These are phyloP conservation scores for Ooceraea biroi DNA, from an alignment of 1,140 invertebrate species.

Conservation along the genomic window DNA sequence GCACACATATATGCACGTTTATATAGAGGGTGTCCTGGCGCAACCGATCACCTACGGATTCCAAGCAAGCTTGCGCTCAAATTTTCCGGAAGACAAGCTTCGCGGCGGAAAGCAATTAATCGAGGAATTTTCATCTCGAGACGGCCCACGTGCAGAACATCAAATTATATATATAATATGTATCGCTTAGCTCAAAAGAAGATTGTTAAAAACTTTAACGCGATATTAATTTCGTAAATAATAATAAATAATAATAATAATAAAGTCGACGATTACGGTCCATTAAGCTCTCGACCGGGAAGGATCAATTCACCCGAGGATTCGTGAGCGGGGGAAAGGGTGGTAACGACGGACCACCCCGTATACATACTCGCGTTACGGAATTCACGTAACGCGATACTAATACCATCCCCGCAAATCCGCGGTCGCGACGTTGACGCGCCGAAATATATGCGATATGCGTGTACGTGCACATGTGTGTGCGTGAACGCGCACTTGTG, in stretches of 20 bases:
- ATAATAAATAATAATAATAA: background rate
- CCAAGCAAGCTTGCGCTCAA: background rate
- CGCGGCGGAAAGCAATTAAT: background rate
- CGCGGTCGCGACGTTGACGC: conserved; percentile 67
- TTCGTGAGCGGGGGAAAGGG: background rate
- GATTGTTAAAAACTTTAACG: no score
- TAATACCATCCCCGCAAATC: conserved; percentile 67
- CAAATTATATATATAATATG: background rate
- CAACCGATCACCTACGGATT: background rate
- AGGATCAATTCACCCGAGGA: background rate
- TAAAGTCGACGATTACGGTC: background rate
- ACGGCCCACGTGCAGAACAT: background rate
- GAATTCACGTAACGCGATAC: conserved; percentile 71
- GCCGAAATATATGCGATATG: conserved; percentile 53
- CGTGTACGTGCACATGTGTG: background rate
- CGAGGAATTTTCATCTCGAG: background rate
- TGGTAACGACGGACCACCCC: conserved; percentile 43
- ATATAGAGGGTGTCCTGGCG: conserved; percentile 32
- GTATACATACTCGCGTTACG: conserved; percentile 57
- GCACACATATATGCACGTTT: conserved; percentile 28
- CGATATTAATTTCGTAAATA: no score
- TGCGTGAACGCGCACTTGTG: background rate
- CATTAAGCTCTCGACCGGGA: background rate
- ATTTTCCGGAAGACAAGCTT: background rate
- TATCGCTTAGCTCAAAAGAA: no score